Percentiles rank a stretch among this genome's conserved stretches.
phyloP scores from a whole-genome alignment of 2,797 vertebrate species.

The Austrolebias charrua region DNA sequence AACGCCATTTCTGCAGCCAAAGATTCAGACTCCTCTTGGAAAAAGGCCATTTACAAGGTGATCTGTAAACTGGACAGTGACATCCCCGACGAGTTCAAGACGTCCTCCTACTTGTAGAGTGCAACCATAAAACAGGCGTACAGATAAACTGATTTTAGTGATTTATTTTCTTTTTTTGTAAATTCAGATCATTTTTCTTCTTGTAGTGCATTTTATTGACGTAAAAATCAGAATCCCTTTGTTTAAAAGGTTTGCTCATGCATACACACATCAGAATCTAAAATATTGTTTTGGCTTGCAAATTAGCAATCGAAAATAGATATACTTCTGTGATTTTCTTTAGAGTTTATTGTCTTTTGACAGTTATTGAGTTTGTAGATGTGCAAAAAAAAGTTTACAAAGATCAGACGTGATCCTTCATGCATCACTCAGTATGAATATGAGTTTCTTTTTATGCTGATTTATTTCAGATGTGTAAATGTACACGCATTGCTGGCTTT shows the following conservation, averaged over 20 bases:
- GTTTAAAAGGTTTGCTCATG: neutral
- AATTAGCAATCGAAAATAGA: conserved; percentile 22
- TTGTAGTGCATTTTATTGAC: conserved; percentile 70
- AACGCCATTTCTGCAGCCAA: conserved; percentile 86
- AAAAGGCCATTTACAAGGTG: conserved; percentile 98
- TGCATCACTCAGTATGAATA: conserved; percentile 38
- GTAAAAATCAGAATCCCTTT: conserved; percentile 53
- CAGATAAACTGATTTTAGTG: conserved; percentile 8
- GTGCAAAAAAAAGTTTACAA: conserved; percentile 58
- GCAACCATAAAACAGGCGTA: neutral
- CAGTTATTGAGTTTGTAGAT: conserved; percentile 54
- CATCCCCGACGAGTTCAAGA: conserved; percentile 92
- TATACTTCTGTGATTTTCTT: conserved; percentile 51
- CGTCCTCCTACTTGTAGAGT: conserved; percentile 82
- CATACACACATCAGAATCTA: conserved; percentile 15
- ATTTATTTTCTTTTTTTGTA: conserved; percentile 8
- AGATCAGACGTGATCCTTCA: conserved; percentile 36
- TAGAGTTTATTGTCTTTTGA: conserved; percentile 53
- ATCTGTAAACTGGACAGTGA: conserved; percentile 97
- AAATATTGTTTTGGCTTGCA: conserved; percentile 46
- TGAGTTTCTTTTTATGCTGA: conserved; percentile 45
- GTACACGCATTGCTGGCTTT: conserved; percentile 55
- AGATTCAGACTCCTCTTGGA: conserved; percentile 96
- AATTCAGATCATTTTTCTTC: conserved; percentile 36
- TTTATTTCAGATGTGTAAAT: conserved; percentile 53